Evolutionary conservation across 2,888 invertebrate species (phyloP), one percentile per base, ranked within the genome.

Genomic region (Timandra comae): DNA sequence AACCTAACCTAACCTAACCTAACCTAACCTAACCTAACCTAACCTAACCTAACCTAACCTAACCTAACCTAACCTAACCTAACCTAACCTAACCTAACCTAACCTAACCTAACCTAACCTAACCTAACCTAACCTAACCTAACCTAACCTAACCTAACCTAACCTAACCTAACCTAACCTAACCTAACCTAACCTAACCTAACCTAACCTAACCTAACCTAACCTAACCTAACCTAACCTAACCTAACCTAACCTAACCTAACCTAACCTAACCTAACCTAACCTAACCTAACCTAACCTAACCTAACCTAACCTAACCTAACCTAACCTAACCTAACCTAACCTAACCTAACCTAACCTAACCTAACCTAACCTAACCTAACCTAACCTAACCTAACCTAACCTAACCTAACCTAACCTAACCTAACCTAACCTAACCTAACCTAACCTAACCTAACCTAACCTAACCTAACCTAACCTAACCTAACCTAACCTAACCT

Each of bases 271-370:
- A 8, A n/a, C 12, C 27, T 19, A 30, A 23, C 30, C 33, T 33
- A 33, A 38, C 38, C 38, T 38, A 38, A 38, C 38, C 38, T 38
- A 38, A 38, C 38, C 38, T 38, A 38, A 38, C 35, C 29, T 30
- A 30, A 35, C 29, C 35, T 30, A 30, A 35, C 29, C 35, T 30
- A 30, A 35, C 29, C 35, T 30, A 30, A 35, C 29, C 35, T 30
- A 30, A 35, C 29, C 35, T 30, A n/a, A n/a, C n/a, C n/a, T n/a
- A n/a, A n/a, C n/a, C n/a, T n/a, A n/a, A n/a, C n/a, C n/a, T n/a
- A n/a, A n/a, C n/a, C n/a, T n/a, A n/a, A n/a, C n/a, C n/a, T n/a
- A n/a, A n/a, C n/a, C n/a, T n/a, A n/a, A n/a, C n/a, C n/a, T n/a
- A n/a, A n/a, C n/a, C n/a, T n/a, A n/a, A n/a, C n/a, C n/a, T n/a